Evolutionary conservation across 2,888 invertebrate species (phyloP).

Genomic region (Eupithecia inturbata): DNA sequence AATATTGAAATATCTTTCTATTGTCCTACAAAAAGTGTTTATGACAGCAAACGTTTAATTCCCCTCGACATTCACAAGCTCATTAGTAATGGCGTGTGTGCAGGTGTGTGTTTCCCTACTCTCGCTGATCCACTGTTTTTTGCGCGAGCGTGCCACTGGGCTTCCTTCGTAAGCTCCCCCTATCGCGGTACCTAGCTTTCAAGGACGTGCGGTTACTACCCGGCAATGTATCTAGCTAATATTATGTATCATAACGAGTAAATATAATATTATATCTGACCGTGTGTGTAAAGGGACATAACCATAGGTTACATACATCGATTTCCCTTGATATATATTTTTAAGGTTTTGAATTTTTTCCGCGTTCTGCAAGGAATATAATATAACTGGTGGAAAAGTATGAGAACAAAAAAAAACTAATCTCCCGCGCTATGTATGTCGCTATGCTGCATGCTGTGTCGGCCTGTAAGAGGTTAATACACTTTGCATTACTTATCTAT

Average conservation of each 20-base stretch:
- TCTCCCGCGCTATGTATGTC: background rate
- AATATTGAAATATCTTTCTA: background rate
- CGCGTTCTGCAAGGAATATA: too few relatives aligned
- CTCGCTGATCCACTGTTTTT: background rate
- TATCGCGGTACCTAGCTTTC: background rate
- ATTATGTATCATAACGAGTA: background rate
- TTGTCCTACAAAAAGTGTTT: background rate
- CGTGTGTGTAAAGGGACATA: background rate
- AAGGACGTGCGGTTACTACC: background rate
- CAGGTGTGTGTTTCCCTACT: conserved; percentile 3
- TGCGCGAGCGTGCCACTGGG: background rate
- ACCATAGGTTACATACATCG: background rate
- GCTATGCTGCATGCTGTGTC: too few relatives aligned
- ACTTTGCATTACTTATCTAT: too few relatives aligned
- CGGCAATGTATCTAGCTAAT: background rate
- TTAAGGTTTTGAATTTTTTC: background rate
- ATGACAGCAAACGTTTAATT: background rate
- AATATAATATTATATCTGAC: background rate
- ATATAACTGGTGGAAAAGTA: too few relatives aligned
- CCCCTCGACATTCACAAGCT: background rate
- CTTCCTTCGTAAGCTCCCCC: background rate
- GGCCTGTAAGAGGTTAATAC: too few relatives aligned
- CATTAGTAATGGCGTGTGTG: conserved; percentile 6
- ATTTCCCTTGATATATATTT: background rate
- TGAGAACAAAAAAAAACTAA: background rate